Conservation (phyloP, 2,797 vertebrate genomes). For the Sebastes kiyomatsui region DNA sequence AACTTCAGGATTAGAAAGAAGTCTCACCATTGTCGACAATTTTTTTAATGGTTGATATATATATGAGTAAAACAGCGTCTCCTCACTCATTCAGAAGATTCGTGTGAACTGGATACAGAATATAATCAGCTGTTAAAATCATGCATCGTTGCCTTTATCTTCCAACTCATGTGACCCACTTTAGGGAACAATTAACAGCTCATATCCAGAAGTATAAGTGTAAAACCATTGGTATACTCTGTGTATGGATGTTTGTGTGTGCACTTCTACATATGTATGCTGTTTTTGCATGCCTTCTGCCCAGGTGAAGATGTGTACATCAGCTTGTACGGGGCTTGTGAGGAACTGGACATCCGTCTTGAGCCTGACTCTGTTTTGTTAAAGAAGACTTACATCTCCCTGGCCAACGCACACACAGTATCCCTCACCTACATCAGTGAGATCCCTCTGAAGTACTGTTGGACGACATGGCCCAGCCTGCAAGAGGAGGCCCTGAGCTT, state of each 20-base stretch:
- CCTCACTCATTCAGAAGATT: not conserved
- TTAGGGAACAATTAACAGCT: not conserved
- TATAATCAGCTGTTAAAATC: not conserved
- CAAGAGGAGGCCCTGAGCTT: constrained; percentile 74
- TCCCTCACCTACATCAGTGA: constrained; percentile 85
- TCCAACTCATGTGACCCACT: not conserved
- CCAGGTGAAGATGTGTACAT: constrained; percentile 87
- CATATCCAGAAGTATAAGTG: not conserved
- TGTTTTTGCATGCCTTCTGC: not conserved
- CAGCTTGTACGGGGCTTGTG: constrained; percentile 82
- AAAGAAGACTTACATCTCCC: constrained; percentile 85
- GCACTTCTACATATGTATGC: not conserved
- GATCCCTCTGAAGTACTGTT: constrained; percentile 85
- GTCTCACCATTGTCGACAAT: not conserved
- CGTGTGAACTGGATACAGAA: not conserved
- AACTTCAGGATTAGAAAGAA: not conserved
- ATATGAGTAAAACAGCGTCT: not conserved
- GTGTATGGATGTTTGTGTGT: not conserved
- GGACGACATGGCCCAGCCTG: constrained; percentile 82
- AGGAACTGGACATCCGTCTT: constrained; percentile 84
- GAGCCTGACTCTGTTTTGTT: constrained; percentile 78
- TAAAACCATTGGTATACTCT: not conserved
- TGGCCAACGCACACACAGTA: constrained; percentile 76
- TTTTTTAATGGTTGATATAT: not conserved
- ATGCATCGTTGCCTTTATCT: not conserved